Base-by-base conservation (phyloP, 2,113 vertebrate species). In the Scomber scombrus region DNA sequence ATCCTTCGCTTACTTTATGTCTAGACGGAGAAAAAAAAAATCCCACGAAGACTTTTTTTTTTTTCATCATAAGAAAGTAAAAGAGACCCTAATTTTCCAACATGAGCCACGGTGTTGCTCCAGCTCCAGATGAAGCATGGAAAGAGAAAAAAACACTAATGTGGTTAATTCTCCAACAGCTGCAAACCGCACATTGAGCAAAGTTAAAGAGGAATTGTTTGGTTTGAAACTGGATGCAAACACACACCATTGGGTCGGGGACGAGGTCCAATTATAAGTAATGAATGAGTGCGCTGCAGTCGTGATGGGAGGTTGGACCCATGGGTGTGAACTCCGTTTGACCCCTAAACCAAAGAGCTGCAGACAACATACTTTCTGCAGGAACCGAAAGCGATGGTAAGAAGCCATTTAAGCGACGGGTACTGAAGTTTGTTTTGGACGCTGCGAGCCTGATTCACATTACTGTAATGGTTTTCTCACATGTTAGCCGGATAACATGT, bases 71-170 rank as follows among this genome's bases (percentile, higher is more conserved):
- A 34, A 61, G 1, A 11, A 16, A 47, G 21, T 15, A 16, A n/a
- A 3, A 23, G 62, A 34, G 56, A 71, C 3, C 8, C 29, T 46
- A 4, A 75, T 56, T 67, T 79, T 76, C 63, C 66, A 46, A 0
- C 3, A 21, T 14, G 29, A 57, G 16, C 23, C 29, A 52, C n/a
- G 8, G 26, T n/a, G 15, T 45, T 50, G 5, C 31, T 45, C 40
- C 21, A 26, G 31, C 16, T 65, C 49, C 64, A 77, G 79, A 52
- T 21, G 21, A 45, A 70, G 46, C 26, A 55, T 51, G 72, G 73
- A 74, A 82, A 85, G n/a, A 74, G 7, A 34, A 34, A 34, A 34
- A 86, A 80, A 4, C 58, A 72, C 16, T 3, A 15, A 31, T 13
- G 16, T 23, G 63, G 23, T 58, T 50, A 15, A 57, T 52, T 8